phyloP scores from a whole-genome alignment of 2,113 vertebrate genomes.

The Psittacus erithacus region DNA sequence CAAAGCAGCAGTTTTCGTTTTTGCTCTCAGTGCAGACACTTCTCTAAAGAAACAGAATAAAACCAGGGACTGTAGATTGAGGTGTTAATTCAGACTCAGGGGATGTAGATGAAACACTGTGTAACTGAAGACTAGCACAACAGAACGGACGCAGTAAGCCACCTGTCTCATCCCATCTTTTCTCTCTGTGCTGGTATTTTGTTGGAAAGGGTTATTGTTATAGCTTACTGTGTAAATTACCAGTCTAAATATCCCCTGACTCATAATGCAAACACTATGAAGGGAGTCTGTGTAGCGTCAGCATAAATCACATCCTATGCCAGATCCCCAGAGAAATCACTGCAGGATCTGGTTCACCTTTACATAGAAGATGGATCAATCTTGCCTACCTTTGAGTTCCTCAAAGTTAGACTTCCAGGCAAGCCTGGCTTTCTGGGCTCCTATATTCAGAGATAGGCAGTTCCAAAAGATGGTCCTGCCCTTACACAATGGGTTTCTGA shows the following conservation, averaged over 20 bases:
- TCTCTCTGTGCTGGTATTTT: not conserved
- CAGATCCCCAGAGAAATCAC: not conserved
- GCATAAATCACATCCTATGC: not conserved
- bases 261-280: not conserved
- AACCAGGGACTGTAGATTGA: not conserved
- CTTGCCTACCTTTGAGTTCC: not conserved
- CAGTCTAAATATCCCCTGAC: conserved; percentile 47
- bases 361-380: not conserved
- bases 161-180: not conserved
- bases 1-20: not conserved
- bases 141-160: not conserved
- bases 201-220: not conserved
- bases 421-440: not conserved
- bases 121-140: not conserved
- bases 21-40: not conserved
- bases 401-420: not conserved
- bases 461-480: not conserved
- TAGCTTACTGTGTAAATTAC: conserved; percentile 18
- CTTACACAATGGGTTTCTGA: not conserved
- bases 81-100: not conserved
- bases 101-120: not conserved
- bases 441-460: not conserved
- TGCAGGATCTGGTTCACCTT: not conserved
- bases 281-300: not conserved
- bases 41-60: not conserved